These are phyloP conservation scores for Geococcyx californianus DNA, from an alignment of 2,113 vertebrate genomes.

Conservation along the genomic window DNA sequence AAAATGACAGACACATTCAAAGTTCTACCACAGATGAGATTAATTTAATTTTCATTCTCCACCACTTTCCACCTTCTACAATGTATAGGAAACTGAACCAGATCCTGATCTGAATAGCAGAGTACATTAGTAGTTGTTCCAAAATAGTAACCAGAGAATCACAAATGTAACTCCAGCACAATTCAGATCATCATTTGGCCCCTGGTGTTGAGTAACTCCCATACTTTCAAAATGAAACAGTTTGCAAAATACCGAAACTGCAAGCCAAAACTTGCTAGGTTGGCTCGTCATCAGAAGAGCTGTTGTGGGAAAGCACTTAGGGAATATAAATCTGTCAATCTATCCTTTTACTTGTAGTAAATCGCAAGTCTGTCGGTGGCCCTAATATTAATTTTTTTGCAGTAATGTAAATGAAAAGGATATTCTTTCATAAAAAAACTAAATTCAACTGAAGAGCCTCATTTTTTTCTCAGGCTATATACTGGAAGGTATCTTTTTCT, in stretches of 20 bases:
- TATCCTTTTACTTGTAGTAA: conserved; percentile 29
- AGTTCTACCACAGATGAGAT: background rate
- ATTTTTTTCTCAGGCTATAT: background rate
- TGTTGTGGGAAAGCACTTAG: conserved; percentile 67
- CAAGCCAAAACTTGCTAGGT: conserved; percentile 70
- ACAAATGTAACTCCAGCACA: background rate
- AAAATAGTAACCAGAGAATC: conserved; percentile 19
- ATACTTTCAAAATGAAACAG: conserved; percentile 68
- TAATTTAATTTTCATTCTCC: background rate
- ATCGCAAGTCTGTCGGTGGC: conserved; percentile 19
- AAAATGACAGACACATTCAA: conserved; percentile 1
- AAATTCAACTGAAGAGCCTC: background rate
- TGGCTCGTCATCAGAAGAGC: conserved; percentile 59
- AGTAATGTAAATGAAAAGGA: conserved; percentile 35
- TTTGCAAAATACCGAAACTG: conserved; percentile 73
- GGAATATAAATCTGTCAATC: conserved; percentile 43
- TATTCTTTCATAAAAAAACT: background rate
- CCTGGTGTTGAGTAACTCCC: conserved; percentile 52
- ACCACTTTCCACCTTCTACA: background rate
- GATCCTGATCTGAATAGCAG: background rate
- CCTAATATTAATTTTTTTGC: background rate
- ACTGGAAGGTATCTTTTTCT: background rate
- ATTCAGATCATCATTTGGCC: conserved; percentile 43
- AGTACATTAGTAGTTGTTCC: background rate
- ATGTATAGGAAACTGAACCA: background rate